Base-by-base conservation (phyloP, 2,113 vertebrate genomes). In the Aptenodytes forsteri region DNA sequence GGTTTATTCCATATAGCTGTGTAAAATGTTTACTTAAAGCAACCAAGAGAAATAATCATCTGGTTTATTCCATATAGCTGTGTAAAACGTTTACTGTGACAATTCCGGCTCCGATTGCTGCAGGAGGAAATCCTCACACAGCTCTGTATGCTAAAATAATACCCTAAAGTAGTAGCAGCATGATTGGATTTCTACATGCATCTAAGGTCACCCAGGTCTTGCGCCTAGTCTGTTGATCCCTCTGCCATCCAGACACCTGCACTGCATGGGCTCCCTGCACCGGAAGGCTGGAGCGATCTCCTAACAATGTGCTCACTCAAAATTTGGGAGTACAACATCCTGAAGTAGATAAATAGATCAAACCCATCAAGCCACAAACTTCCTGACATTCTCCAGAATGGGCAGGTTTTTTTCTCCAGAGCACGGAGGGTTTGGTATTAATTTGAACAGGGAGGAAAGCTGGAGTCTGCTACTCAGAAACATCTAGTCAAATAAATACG, bases 401-500 rank as follows among this genome's bases (percentile, higher is more conserved):
- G 34, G 36, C 62, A 80, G 38, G 58, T 55, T 75, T 70, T 87
- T 77, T 69, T 6, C 52, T 83, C 52, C 78, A 44, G 70, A 95
- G 70, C 52, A 34, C 0, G 0, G 89, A 91, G 66, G 21, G 49
- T 90, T 94, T 80, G 84, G 82, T 87, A 94, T 95, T 93, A 88
- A 95, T 94, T 85, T 50, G 84, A 90, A 44, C 4, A 22, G 46
- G 58, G 93, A 93, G 42, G 71, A 91, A 95, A 88, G 89, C 91
- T 73, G 87, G 75, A 93, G 59, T 59, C 89, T 96, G 94, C 75
- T 93, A 30, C 0, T 2, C 84, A 96, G 91, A 95, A 94, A 88
- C 73, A 94, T 83, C 89, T 49, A 96, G 81, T 93, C 96, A 96
- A 97, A 96, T 90, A 96, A 91, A 97, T 91, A 97, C 94, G 93